Evolutionary conservation across 2,113 vertebrate genomes (phyloP).

Genomic region (Macrotus californicus): DNA sequence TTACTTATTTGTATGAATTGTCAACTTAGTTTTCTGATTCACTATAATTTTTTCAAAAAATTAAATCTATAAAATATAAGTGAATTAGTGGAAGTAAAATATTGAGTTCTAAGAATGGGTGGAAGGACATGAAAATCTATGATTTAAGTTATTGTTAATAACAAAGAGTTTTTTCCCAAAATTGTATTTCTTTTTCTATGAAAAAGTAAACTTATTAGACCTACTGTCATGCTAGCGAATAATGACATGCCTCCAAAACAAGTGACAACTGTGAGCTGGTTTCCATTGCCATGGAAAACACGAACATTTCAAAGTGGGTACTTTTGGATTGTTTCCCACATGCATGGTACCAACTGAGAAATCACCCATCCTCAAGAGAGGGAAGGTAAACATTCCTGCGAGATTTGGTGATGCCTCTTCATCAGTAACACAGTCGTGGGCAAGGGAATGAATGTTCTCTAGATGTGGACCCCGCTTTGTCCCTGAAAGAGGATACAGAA

Average conservation of each 20-base stretch:
- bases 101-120: background rate
- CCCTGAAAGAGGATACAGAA: background rate
- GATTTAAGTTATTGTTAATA: constrained; percentile 30
- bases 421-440: background rate
- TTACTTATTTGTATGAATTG: background rate
- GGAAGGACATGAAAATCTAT: background rate
- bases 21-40: background rate
- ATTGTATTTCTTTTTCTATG: constrained; percentile 22
- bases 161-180: background rate
- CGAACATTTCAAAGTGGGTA: background rate
- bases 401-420: background rate
- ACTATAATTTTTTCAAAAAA: background rate
- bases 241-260: background rate
- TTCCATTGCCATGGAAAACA: constrained; percentile 32
- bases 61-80: background rate
- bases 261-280: background rate
- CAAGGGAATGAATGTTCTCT: background rate
- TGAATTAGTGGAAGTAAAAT: constrained; percentile 16
- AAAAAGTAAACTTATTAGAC: constrained; percentile 36
- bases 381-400: background rate
- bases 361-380: background rate
- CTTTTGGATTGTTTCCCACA: background rate
- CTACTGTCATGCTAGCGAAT: background rate
- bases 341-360: background rate
- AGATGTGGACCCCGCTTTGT: background rate